A percentile compares a stretch with the other conserved stretches of the same genome.
Conservation (phyloP, 1,140 invertebrate genomes). For the Saccostrea cuccullata region DNA sequence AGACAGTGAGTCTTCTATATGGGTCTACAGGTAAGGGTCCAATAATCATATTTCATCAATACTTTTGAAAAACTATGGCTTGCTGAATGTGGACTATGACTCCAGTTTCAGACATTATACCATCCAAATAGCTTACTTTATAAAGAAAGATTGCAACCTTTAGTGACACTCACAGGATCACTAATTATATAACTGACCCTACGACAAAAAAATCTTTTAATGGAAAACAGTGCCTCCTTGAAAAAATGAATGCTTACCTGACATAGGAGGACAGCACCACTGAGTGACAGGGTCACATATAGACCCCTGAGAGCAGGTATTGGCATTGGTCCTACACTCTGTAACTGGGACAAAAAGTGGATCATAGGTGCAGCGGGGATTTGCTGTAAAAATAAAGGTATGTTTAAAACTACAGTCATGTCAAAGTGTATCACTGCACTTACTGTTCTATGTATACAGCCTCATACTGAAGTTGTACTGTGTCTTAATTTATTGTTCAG, state of each 20-base stretch:
- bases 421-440: not conserved
- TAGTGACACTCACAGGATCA: not conserved
- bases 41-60: no score
- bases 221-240: no score
- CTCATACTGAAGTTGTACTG: no score
- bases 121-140: no score
- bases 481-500: no score
- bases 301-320: not conserved
- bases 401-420: not conserved
- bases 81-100: no score
- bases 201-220: no score
- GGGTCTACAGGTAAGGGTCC: no score
- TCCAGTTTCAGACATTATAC: no score
- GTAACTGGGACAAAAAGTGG: not conserved
- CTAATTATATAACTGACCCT: not conserved
- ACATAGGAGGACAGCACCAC: slow-evolving; percentile 2
- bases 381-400: not conserved
- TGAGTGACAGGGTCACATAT: slow-evolving; percentile 5
- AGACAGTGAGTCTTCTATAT: no score
- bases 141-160: not conserved
- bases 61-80: no score
- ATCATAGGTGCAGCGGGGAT: slow-evolving; percentile 7
- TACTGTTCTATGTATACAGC: no score
- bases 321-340: not conserved
- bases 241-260: not conserved